These are phyloP conservation scores for Chesias legatella DNA, from an alignment of 2,888 invertebrate species.

Conservation along the genomic window DNA sequence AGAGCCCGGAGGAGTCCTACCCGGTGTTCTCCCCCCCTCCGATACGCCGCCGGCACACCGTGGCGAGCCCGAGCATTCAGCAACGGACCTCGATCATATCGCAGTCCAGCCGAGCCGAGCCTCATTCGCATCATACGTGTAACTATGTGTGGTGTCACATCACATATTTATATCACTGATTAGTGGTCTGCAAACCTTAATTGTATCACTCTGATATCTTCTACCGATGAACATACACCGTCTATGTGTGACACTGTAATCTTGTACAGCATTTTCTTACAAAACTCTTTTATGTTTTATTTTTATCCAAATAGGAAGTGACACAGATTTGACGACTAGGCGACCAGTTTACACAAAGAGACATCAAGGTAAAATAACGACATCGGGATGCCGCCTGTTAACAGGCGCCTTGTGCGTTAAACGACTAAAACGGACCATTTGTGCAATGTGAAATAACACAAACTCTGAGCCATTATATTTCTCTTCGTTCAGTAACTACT, in stretches of 20 bases:
- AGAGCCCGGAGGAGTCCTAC: slow-evolving; percentile 89
- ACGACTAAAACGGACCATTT: slow-evolving; percentile 15
- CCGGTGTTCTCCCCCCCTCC: slow-evolving; percentile 93
- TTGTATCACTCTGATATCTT: slow-evolving; percentile 14
- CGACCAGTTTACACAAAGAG: slow-evolving; percentile 59
- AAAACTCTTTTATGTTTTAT: slow-evolving; percentile 27
- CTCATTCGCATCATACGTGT: slow-evolving; percentile 94
- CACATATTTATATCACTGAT: slow-evolving; percentile 7
- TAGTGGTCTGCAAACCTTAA: slow-evolving; percentile 2
- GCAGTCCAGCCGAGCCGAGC: slow-evolving; percentile 86
- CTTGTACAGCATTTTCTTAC: slow-evolving; percentile 63
- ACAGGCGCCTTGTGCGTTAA: slow-evolving; percentile 15
- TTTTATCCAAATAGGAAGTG: slow-evolving; percentile 59
- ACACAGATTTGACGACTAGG: slow-evolving; percentile 41
- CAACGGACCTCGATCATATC: slow-evolving; percentile 88
- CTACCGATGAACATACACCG: slow-evolving; percentile 42
- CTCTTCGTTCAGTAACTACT: slow-evolving; percentile 11
- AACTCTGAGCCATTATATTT: slow-evolving; percentile 21
- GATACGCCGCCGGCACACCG: slow-evolving; percentile 84
- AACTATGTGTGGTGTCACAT: slow-evolving; percentile 62
- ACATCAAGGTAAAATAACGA: slow-evolving; percentile 59
- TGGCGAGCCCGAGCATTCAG: slow-evolving; percentile 71
- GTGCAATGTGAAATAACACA: slow-evolving; percentile 27
- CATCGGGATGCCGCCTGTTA: slow-evolving; percentile 5
- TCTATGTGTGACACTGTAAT: slow-evolving; percentile 50